Evolutionary conservation across 2,113 vertebrate genomes (phyloP).

Genomic region (Brachyistius frenatus): DNA sequence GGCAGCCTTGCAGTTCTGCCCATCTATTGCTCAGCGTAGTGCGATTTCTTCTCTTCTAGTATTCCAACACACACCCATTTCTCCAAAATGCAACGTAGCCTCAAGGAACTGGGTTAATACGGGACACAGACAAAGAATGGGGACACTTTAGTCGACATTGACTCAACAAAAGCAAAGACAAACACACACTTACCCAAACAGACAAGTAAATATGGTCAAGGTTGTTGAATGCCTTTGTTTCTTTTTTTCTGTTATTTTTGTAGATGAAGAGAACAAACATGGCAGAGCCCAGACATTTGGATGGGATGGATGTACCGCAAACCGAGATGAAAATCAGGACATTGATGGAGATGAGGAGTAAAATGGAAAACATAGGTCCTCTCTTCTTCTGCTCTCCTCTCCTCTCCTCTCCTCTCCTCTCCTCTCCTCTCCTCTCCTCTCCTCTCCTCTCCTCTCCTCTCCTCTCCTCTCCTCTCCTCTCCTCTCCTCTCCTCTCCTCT

Average conservation of each 20-base stretch:
- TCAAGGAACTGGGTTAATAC: constrained; percentile 50
- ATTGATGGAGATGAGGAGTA: constrained; percentile 61
- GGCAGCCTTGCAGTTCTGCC: constrained; percentile 37
- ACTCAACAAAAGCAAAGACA: constrained; percentile 33
- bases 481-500: constrained; percentile 28
- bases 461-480: constrained; percentile 19
- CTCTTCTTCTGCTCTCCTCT: constrained; percentile 32
- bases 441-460: constrained; percentile 72
- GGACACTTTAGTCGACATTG: constrained; percentile 39
- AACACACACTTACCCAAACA: constrained; percentile 24
- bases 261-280: constrained; percentile 52
- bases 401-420: background rate
- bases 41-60: constrained; percentile 13
- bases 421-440: background rate
- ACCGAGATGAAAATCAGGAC: constrained; percentile 38
- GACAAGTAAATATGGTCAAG: constrained; percentile 30
- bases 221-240: too few relatives aligned
- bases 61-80: constrained; percentile 13
- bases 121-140: constrained; percentile 32
- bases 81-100: constrained; percentile 25
- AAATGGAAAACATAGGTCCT: constrained; percentile 70
- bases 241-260: constrained; percentile 39
- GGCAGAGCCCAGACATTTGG: constrained; percentile 45
- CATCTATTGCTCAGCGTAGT: constrained; percentile 12
- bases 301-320: background rate